These are phyloP conservation scores for Amphipyra tragopoginis DNA, from an alignment of 2,888 invertebrate species.

Conservation along the genomic window DNA sequence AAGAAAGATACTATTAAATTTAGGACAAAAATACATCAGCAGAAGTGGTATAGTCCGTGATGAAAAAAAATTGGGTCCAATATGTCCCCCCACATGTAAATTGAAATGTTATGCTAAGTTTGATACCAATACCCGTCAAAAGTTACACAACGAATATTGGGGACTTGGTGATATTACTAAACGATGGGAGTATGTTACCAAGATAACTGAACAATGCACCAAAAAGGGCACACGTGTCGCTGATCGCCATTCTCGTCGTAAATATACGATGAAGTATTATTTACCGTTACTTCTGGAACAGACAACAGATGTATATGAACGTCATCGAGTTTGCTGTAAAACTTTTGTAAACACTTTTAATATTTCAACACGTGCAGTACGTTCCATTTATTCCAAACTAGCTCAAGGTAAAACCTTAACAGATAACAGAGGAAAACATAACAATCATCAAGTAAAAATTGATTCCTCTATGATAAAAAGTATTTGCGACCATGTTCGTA, in stretches of 20 bases:
- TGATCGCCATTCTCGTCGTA: neutral
- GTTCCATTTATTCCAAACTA: neutral
- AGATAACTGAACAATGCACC: neutral
- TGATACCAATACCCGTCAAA: neutral
- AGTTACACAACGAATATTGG: conserved; percentile 5
- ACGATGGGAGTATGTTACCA: conserved; percentile 10
- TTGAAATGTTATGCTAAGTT: conserved; percentile 6
- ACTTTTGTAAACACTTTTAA: neutral
- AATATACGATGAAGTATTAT: neutral
- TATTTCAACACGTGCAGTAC: neutral
- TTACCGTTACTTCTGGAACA: neutral
- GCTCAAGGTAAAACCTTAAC: neutral
- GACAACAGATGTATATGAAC: neutral
- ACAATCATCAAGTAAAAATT: neutral
- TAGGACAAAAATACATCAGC: neutral
- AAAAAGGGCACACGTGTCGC: neutral
- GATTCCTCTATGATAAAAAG: conserved; percentile 3
- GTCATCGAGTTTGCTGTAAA: neutral
- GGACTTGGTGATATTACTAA: conserved; percentile 1
- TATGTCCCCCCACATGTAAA: neutral
- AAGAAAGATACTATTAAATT: neutral
- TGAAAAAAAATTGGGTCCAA: neutral
- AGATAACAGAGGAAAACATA: conserved; percentile 10
- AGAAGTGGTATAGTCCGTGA: neutral
- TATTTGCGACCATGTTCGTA: conserved; percentile 2